Conservation (phyloP, 1,140 invertebrate species). For the Procambarus virginalis region DNA sequence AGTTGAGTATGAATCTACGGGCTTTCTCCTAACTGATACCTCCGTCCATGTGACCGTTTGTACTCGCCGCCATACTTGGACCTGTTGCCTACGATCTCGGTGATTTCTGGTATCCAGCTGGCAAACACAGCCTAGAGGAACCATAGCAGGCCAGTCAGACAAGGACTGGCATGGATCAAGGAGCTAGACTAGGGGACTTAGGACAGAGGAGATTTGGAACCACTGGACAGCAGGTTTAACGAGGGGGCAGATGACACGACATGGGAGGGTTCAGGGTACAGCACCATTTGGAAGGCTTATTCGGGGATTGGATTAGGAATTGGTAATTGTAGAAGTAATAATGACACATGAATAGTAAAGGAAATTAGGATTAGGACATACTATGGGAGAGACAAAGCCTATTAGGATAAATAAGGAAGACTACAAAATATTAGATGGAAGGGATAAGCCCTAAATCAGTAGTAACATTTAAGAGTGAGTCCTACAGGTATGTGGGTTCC, state of each 20-base stretch:
- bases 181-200: slow-evolving; percentile 47
- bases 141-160: slow-evolving; percentile 71
- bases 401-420: slow-evolving; percentile 14
- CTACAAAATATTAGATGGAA: slow-evolving; percentile 7
- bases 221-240: slow-evolving; percentile 32
- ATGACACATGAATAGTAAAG: slow-evolving; percentile 18
- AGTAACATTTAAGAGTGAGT: slow-evolving; percentile 20
- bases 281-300: neutral
- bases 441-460: slow-evolving; percentile 28
- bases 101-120: slow-evolving; percentile 99
- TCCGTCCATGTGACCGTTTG: slow-evolving; percentile 86
- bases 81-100: slow-evolving; percentile 96
- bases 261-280: neutral
- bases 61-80: slow-evolving; percentile 96
- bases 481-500: slow-evolving; percentile 18
- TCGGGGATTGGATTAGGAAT: neutral
- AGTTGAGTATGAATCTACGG: slow-evolving; percentile 62
- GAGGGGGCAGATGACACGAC: slow-evolving; percentile 16
- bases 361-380: slow-evolving; percentile 3
- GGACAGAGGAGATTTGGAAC: slow-evolving; percentile 34
- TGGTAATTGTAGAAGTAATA: slow-evolving; percentile 15
- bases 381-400: neutral
- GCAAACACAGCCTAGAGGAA: slow-evolving; percentile 93
- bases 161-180: slow-evolving; percentile 55
- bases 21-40: slow-evolving; percentile 79